A percentile compares a stretch with the other conserved stretches of the same genome.
phyloP scores from a whole-genome alignment of 2,888 invertebrate species.

The Nymphalis urticae region DNA sequence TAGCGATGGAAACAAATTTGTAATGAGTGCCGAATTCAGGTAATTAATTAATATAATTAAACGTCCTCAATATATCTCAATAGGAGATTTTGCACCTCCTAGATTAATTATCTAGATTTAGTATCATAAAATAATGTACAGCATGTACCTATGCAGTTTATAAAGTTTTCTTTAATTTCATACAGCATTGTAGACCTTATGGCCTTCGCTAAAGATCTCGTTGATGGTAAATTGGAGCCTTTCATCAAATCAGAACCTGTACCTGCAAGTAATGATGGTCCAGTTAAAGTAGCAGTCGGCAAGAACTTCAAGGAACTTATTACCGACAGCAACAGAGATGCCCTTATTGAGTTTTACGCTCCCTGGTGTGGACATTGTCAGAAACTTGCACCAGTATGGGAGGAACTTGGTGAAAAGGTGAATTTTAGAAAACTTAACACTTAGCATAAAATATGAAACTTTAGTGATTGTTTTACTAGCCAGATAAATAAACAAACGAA shows the following conservation, averaged over 20 bases:
- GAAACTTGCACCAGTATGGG: conserved; percentile 94
- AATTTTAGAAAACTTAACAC: not conserved
- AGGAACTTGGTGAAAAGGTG: conserved; percentile 94
- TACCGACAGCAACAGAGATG: conserved; percentile 94
- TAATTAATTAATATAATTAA: conserved; percentile 52
- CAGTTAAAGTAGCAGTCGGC: conserved; percentile 94
- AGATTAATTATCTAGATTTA: too few species aligned
- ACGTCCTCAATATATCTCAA: not conserved
- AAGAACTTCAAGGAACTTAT: conserved; percentile 98
- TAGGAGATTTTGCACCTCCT: not conserved
- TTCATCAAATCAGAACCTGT: conserved; percentile 97
- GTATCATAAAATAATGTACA: too few species aligned
- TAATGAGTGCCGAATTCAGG: conserved; percentile 95
- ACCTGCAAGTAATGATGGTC: conserved; percentile 91
- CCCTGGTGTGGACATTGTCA: conserved; percentile 99
- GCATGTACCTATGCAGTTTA: not conserved
- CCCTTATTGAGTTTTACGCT: conserved; percentile 98
- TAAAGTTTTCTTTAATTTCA: conserved; percentile 25
- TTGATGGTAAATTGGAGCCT: conserved; percentile 91
- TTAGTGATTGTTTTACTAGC: too few species aligned
- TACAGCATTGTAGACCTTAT: conserved; percentile 91
- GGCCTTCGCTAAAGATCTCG: conserved; percentile 90
- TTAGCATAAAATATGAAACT: not conserved
- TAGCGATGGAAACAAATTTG: conserved; percentile 92
- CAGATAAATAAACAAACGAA: too few species aligned